Conservation (phyloP, 2,113 vertebrate genomes). For the Podarcis cretensis region DNA sequence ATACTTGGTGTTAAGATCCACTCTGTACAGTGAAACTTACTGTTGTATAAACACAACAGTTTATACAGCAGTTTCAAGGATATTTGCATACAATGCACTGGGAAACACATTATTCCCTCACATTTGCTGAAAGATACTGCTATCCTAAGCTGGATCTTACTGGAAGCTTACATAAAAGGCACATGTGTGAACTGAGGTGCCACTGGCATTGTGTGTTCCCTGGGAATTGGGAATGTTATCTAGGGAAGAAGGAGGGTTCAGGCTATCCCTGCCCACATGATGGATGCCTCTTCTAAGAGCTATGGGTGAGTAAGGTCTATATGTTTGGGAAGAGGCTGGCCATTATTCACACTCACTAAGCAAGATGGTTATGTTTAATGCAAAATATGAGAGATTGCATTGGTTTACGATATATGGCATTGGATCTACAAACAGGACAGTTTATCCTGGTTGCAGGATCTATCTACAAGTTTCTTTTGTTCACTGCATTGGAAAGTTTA, state of each 20-base stretch:
- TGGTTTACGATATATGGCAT: slow-evolving; percentile 4
- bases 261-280: not conserved
- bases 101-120: slow-evolving; percentile 30
- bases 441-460: not conserved
- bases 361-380: not conserved
- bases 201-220: not conserved
- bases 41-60: not conserved
- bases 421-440: slow-evolving; percentile 25
- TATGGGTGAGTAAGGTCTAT: not conserved
- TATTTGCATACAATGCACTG: slow-evolving; percentile 1
- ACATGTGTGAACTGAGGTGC: accelerated
- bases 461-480: slow-evolving; percentile 24
- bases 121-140: slow-evolving; percentile 17
- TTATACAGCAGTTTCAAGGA: not conserved
- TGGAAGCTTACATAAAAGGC: not conserved
- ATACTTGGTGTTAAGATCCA: not conserved
- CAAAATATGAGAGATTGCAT: slow-evolving; percentile 7
- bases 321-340: not conserved
- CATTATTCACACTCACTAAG: not conserved
- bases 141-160: not conserved
- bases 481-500: not conserved
- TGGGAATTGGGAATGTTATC: not conserved
- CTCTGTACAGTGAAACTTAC: not conserved
- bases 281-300: not conserved
- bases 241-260: not conserved